A percentile compares a stretch with the other conserved stretches of the same genome.
Conservation (phyloP, 1,140 invertebrate genomes). For the Hylaeus anthracinus region DNA sequence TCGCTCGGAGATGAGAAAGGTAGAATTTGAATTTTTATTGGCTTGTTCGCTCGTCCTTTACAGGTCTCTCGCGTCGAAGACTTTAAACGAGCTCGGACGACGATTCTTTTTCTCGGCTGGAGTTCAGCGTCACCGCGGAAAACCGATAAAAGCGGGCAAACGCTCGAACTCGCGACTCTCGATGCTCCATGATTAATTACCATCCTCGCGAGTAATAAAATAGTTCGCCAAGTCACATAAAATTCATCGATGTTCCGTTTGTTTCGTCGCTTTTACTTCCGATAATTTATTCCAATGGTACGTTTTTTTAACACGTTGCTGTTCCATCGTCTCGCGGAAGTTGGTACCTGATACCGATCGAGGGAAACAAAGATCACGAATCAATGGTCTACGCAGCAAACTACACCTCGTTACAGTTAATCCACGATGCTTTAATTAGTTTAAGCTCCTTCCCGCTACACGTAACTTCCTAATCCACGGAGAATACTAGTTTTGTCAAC, state of each 20-base stretch:
- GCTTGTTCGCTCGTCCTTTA: background rate
- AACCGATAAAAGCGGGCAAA: slow-evolving; percentile 24
- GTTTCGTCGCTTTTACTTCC: background rate
- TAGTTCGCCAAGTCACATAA: background rate
- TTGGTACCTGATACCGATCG: too few relatives aligned
- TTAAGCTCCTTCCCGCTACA: too few relatives aligned
- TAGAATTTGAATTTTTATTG: slow-evolving; percentile 46
- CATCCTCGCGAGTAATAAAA: slow-evolving; percentile 29
- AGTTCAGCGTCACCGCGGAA: background rate
- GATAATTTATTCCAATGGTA: background rate
- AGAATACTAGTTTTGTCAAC: too few relatives aligned
- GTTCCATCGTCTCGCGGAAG: too few relatives aligned
- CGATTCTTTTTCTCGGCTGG: background rate
- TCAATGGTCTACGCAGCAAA: too few relatives aligned
- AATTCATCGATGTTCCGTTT: slow-evolving; percentile 29
- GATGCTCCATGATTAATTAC: slow-evolving; percentile 27
- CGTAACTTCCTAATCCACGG: too few relatives aligned
- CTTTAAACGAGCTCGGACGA: slow-evolving; percentile 4
- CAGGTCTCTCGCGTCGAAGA: background rate
- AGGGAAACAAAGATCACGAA: too few relatives aligned
- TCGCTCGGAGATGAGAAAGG: background rate
- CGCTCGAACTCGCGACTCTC: background rate
- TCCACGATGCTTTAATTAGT: too few relatives aligned
- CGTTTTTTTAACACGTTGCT: too few relatives aligned
- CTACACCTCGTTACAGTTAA: too few relatives aligned